Evolutionary conservation across 2,797 vertebrate genomes (phyloP).

Genomic region (Loriculus beryllinus): DNA sequence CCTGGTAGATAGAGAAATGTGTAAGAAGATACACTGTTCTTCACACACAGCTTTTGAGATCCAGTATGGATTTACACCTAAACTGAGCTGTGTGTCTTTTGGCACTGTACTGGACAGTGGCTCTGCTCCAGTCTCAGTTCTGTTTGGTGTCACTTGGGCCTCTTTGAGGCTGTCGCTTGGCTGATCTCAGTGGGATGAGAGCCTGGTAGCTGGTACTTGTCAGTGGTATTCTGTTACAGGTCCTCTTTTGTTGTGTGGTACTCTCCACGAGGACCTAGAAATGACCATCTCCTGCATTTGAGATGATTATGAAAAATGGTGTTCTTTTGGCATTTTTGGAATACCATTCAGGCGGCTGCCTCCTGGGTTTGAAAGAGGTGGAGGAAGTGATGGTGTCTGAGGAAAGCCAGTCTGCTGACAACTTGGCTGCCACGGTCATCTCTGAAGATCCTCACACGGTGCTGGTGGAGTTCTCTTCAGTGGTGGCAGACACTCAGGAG

Average conservation of each 20-base stretch:
- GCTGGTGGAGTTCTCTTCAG: slow-evolving; percentile 95
- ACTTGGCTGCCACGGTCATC: slow-evolving; percentile 79
- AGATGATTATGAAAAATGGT: background rate
- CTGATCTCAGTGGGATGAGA: background rate
- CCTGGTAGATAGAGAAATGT: background rate
- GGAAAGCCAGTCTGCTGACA: slow-evolving; percentile 77
- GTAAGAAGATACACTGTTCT: background rate
- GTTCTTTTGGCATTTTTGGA: background rate
- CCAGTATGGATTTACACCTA: background rate
- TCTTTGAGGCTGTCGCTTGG: background rate
- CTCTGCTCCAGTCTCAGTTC: background rate
- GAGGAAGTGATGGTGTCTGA: slow-evolving; percentile 75
- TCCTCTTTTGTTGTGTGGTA: accelerated
- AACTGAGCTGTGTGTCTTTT: background rate
- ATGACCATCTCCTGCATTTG: background rate
- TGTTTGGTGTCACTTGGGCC: background rate
- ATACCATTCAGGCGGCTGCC: slow-evolving; percentile 84
- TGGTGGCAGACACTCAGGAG: slow-evolving; percentile 97
- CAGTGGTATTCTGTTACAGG: background rate
- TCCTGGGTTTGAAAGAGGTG: slow-evolving; percentile 78
- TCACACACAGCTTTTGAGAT: background rate
- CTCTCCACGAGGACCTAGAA: background rate
- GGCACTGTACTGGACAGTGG: background rate
- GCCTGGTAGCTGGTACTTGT: background rate
- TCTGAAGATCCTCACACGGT: slow-evolving; percentile 91